Evolutionary conservation across 2,888 invertebrate genomes (phyloP).

Genomic region (Spilosoma lubricipeda): DNA sequence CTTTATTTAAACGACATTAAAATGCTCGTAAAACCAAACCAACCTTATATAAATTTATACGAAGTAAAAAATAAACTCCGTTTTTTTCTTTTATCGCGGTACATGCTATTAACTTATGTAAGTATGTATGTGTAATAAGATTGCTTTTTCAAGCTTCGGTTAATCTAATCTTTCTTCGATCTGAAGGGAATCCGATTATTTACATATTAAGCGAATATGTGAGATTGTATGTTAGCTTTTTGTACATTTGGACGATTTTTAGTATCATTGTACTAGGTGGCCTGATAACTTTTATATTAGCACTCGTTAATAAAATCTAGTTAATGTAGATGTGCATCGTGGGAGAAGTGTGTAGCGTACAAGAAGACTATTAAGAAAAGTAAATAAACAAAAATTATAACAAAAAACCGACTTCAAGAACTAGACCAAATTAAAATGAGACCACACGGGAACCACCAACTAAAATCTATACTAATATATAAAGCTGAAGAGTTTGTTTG

Average conservation of each 20-base stretch:
- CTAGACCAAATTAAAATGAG: too few relatives aligned
- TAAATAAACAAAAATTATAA: too few relatives aligned
- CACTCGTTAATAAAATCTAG: too few relatives aligned
- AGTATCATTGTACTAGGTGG: background rate
- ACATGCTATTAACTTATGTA: background rate
- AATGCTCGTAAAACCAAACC: background rate
- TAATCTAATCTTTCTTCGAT: slow-evolving; percentile 8
- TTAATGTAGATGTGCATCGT: too few relatives aligned
- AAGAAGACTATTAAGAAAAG: too few relatives aligned
- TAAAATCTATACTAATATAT: too few relatives aligned
- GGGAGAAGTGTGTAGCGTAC: too few relatives aligned
- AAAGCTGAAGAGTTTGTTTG: too few relatives aligned
- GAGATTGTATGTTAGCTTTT: background rate
- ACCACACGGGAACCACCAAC: too few relatives aligned
- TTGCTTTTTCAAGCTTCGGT: slow-evolving; percentile 6
- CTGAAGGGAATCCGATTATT: slow-evolving; percentile 1
- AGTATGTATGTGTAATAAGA: slow-evolving; percentile 3
- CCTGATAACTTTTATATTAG: too few relatives aligned
- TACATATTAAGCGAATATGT: background rate
- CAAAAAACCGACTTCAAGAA: too few relatives aligned
- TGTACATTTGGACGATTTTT: background rate
- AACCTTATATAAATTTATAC: background rate
- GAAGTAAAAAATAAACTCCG: background rate
- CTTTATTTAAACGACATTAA: background rate
- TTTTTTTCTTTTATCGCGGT: background rate